phyloP scores from a whole-genome alignment of 92 coral and sea anemone species.

The Paragorgia papillata region DNA sequence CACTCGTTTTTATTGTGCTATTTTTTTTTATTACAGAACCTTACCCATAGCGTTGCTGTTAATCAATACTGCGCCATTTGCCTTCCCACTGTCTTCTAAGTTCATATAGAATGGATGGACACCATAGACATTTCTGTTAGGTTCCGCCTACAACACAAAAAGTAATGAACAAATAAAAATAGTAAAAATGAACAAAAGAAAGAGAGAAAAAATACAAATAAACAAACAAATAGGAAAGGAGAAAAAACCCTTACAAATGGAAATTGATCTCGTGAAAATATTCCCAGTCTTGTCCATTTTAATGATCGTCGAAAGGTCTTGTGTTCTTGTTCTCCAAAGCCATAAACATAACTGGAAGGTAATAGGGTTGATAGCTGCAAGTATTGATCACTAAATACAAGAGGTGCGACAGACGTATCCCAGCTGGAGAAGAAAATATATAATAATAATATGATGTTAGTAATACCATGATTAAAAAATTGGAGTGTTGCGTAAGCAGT shows the following conservation, averaged over 20 bases:
- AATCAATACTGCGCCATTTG: conserved; percentile 86
- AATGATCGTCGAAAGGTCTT: conserved; percentile 69
- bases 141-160: neutral
- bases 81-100: conserved; percentile 84
- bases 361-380: conserved; percentile 87
- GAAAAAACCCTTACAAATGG: conserved; percentile 81
- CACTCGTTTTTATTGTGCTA: too few species aligned
- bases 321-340: conserved; percentile 97
- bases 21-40: too few species aligned
- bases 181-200: neutral
- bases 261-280: conserved; percentile 96
- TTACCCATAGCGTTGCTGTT: conserved; percentile 95
- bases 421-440: conserved; percentile 58
- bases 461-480: neutral
- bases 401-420: conserved; percentile 91
- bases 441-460: too few species aligned
- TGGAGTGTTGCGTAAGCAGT: neutral
- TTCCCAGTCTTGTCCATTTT: conserved; percentile 82
- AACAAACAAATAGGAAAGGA: neutral
- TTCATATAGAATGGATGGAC: conserved; percentile 86
- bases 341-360: conserved; percentile 79
- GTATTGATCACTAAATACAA: conserved; percentile 90
- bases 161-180: neutral
- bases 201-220: neutral
- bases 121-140: conserved; percentile 72